Base-by-base conservation (phyloP, 2,113 vertebrate species). In the Tragelaphus buxtoni region DNA sequence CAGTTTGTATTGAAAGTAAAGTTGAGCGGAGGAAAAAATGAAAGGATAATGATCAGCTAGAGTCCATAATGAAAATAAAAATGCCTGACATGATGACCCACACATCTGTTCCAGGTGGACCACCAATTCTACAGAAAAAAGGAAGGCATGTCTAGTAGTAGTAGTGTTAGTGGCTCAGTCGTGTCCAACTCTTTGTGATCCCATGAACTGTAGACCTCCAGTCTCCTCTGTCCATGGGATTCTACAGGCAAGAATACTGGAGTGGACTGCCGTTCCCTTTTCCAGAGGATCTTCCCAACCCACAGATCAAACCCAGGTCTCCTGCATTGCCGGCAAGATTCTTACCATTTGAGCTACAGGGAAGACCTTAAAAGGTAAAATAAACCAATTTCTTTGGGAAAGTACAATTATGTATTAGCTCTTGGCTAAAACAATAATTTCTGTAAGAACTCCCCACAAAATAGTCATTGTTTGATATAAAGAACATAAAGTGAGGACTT, bases 391-490 rank as follows among this genome's bases (percentile, higher is more conserved):
- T 83, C 72, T 91, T 24, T 26, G n/a, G 9, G 81, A 81, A 84
- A 74, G 17, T 35, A 91, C 10, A 86, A 47, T 30, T 69, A 81
- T 30, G 18, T 58, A 77, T 53, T 85, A 35, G 16, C 49, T 90
- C 45, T 91, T 95, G 53, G 28, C 39, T 90, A 63, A 87, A n/a
- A 61, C 42, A 77, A 63, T 96, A 69, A 86, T 86, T 86, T 90
- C 69, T 88, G 47, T 85, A 85, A 94, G 49, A 92, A 80, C 22
- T 61, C 4, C 45, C 95, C 82, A 94, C 53, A 60, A 76, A 69
- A 61, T 90, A 90, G 60, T 22, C 42, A 80, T 53, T 95, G 28
- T 83, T 56, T 88, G 53, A 90, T 83, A 94, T 18, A 91, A 93
- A 88, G 13, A 84, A 77, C 55, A 74, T 61, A 80, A 84, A 90